These are phyloP conservation scores for Heteronetta atricapilla DNA, from an alignment of 2,113 vertebrate species.

Conservation along the genomic window DNA sequence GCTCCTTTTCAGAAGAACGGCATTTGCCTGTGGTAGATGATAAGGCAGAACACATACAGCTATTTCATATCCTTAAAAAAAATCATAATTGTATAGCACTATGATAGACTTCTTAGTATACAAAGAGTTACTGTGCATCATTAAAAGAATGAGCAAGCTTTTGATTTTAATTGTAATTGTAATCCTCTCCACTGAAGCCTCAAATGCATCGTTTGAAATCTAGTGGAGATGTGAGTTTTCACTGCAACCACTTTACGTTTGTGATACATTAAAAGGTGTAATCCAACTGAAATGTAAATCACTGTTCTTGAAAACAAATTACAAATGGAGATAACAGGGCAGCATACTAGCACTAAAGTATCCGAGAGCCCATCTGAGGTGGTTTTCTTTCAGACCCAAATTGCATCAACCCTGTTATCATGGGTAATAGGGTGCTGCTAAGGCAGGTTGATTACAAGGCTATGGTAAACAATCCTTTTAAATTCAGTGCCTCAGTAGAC, in stretches of 20 bases:
- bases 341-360: constrained; percentile 78
- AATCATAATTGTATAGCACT: constrained; percentile 9
- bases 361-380: constrained; percentile 69
- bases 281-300: constrained; percentile 97
- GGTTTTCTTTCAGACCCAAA: constrained; percentile 79
- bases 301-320: constrained; percentile 93
- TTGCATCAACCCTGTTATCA: constrained; percentile 83
- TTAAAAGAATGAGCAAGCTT: constrained; percentile 82
- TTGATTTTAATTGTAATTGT: constrained; percentile 92
- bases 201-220: constrained; percentile 86
- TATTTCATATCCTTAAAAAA: constrained; percentile 27
- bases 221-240: constrained; percentile 76
- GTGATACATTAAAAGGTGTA: constrained; percentile 89
- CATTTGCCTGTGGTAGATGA: background rate
- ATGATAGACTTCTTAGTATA: constrained; percentile 61
- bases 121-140: constrained; percentile 74
- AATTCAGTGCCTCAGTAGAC: constrained; percentile 63
- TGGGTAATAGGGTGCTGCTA: constrained; percentile 84
- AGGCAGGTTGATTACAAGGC: constrained; percentile 87
- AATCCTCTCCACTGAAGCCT: constrained; percentile 87
- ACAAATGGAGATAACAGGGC: constrained; percentile 85
- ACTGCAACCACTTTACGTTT: constrained; percentile 77
- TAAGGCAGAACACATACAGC: background rate
- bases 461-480: constrained; percentile 86
- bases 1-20: background rate